Base-by-base conservation (phyloP, 2,797 vertebrate genomes). In the Botia kubotai region DNA sequence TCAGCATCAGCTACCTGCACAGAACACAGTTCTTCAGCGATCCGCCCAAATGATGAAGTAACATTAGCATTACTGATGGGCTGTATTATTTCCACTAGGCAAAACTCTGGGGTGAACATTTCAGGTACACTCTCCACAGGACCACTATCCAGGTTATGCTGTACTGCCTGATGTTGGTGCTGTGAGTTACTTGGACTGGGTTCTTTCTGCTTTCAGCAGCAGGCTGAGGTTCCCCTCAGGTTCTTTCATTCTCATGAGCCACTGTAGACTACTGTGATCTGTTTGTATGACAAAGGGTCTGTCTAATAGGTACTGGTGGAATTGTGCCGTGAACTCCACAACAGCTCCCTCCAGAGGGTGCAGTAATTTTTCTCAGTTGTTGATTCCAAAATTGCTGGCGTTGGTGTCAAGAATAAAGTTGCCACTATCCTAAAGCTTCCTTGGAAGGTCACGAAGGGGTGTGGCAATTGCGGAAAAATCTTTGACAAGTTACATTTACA, bases 331-430 rank as follows among this genome's bases (percentile, higher is more conserved):
- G 52, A 86, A 88, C 0, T 84, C 86, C 1, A 88, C 86, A 84
- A 57, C 0, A 87, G 43, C 13, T 88, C 79, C 0, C 75, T 26
- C 6, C 55, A 0, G 6, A 81, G 85, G 6, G 87, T 87, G 26
- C 85, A 87, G 26, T 86, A 87, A 10, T 88, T 86, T 6, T 82
- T 84, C 13, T 84, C 77, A 0, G 83, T 74, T 4, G 55, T 57
- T 0, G 68, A 83, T 82, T 55, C 79, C 76, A 12, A 53, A 63
- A 14, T 78, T 17, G 46, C 78, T 80, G 1, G 70, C 53, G 50
- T 82, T 57, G 0, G 72, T 84, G 29, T 82, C 69, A 0, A 84
- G 46, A n/a, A 83, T 33, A 2, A 79, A 19, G 12, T 80, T 23
- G 17, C 65, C 50, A 17, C 1, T 26, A 11, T 79, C 73, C 3